Evolutionary conservation across 2,797 vertebrate genomes (phyloP).

Genomic region (Chromobotia macracanthus): DNA sequence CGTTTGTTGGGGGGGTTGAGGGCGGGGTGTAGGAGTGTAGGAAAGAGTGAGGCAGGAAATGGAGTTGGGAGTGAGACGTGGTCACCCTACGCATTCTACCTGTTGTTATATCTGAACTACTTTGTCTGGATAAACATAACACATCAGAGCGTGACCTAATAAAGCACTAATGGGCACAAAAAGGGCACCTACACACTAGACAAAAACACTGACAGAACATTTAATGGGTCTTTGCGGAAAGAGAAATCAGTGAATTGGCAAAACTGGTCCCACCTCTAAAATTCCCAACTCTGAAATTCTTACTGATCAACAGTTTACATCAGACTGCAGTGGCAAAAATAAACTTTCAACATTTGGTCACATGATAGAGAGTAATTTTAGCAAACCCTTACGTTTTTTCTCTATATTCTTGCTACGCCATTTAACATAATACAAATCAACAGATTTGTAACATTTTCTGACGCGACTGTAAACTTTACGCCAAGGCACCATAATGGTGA

Average conservation of each 20-base stretch:
- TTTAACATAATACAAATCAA: neutral
- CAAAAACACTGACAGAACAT: neutral
- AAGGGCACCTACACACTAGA: neutral
- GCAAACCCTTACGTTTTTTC: too few species aligned
- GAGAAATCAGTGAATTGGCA: too few species aligned
- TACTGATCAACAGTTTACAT: too few species aligned
- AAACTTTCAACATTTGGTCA: too few species aligned
- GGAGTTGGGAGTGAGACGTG: neutral
- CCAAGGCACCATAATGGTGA: neutral
- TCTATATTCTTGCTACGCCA: too few species aligned
- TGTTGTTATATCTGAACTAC: constrained; percentile 7
- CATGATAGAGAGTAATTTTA: too few species aligned
- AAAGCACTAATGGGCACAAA: constrained; percentile 5
- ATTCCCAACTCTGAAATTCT: too few species aligned
- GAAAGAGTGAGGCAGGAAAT: neutral
- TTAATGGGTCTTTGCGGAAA: too few species aligned
- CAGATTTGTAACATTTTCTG: neutral
- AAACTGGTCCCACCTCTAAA: too few species aligned
- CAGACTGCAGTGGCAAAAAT: too few species aligned
- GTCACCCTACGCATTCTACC: neutral
- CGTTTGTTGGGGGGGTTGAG: neutral
- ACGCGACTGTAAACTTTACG: neutral
- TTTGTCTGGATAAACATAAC: constrained; percentile 12
- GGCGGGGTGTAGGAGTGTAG: neutral
- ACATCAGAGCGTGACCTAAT: neutral